phyloP scores from a whole-genome alignment of 2,797 vertebrate species.

The Notolepis coatsorum region DNA sequence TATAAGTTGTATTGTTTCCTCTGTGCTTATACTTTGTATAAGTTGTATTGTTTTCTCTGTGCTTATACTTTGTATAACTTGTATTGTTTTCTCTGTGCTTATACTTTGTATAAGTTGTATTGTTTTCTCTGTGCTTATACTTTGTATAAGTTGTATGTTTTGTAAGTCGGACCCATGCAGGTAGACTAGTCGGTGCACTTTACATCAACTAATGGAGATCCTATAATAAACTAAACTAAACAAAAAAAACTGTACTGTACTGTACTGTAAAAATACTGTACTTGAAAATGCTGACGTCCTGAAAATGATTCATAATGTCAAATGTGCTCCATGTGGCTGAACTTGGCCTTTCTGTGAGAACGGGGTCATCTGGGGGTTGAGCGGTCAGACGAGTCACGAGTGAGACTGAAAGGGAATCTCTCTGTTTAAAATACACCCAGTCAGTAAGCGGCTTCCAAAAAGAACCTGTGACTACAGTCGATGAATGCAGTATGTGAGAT shows the following conservation, averaged over 20 bases:
- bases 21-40: neutral
- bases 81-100: no score
- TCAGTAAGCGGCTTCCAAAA: constrained; percentile 9
- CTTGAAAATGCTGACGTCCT: no score
- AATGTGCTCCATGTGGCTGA: no score
- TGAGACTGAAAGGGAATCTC: constrained; percentile 13
- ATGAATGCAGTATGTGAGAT: constrained; percentile 1
- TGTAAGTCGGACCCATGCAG: no score
- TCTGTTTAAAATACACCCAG: constrained; percentile 21
- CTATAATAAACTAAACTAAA: constrained; percentile 7
- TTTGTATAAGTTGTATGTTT: no score
- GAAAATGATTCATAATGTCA: no score
- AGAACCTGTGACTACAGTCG: neutral
- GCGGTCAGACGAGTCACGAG: constrained; percentile 4
- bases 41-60: constrained; percentile 16
- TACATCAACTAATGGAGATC: no score
- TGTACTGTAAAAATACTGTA: no score
- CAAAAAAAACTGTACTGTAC: constrained; percentile 24
- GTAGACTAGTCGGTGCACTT: no score
- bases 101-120: no score
- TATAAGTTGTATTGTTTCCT: neutral
- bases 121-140: no score
- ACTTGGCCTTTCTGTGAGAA: constrained; percentile 13
- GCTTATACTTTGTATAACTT: no score
- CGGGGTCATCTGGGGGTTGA: constrained; percentile 6